Evolutionary conservation across 2,113 vertebrate species (phyloP).

Genomic region (Mionectes macconnelli): DNA sequence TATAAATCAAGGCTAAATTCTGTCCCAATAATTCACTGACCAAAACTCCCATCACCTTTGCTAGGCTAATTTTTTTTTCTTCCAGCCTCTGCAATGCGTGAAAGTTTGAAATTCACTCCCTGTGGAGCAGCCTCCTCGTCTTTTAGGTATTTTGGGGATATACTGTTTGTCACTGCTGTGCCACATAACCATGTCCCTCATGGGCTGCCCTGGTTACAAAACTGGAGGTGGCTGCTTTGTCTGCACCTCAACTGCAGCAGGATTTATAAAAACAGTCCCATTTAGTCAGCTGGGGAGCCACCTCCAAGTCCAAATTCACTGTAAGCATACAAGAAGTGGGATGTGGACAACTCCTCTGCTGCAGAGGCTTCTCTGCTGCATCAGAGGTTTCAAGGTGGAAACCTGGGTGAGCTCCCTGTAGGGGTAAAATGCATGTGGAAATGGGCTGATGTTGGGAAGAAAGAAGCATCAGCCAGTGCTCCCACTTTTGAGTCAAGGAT

Average conservation of each 20-base stretch:
- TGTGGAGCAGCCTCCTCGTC: background rate
- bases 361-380: background rate
- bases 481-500: background rate
- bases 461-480: background rate
- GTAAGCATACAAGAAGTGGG: background rate
- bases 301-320: background rate
- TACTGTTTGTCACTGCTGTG: background rate
- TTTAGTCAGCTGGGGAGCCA: background rate
- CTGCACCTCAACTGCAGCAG: background rate
- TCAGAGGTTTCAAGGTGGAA: background rate
- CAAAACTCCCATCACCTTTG: background rate
- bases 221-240: background rate
- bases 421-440: background rate
- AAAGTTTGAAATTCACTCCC: background rate
- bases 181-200: background rate
- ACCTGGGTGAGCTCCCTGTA: fast-evolving
- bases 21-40: background rate
- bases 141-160: background rate
- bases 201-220: background rate
- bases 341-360: background rate
- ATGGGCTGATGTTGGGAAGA: background rate
- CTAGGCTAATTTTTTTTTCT: background rate
- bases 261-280: background rate
- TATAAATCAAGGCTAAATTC: background rate
- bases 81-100: background rate